Base-by-base conservation (phyloP, 2,888 invertebrate species). In the Nemoura dubitans region DNA sequence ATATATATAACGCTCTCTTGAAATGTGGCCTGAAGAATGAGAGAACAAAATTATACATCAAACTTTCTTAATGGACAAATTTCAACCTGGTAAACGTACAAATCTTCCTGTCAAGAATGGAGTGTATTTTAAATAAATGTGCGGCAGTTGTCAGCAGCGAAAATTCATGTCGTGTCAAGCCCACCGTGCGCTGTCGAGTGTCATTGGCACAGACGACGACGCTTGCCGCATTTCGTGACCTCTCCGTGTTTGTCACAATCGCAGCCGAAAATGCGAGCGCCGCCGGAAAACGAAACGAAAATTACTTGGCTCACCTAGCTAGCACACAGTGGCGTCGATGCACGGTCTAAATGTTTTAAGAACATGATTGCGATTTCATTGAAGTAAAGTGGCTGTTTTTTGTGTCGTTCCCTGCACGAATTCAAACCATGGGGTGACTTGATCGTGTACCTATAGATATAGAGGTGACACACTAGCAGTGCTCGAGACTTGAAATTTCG, bases 161-260 rank as follows among this genome's bases (percentile, higher is more conserved):
- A 30, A 36, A n/a, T 83, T 26, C 36, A 27, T 76, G 84, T 28
- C 84, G 27, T 86, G 28, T 16, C 86, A 43, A 82, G 43, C 59
- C 21, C 26, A 36, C 10, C 36, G 36, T 10, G 36, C 59, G 86
- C 29, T 28, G 80, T 80, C 86, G 81, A 86, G 86, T 86, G 86
- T 86, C 86, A 86, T 85, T 86, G 86, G 78, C 86, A 80, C 83
- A n/a, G 43, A 77, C 86, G 84, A 78, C 78, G 29, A 42, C 25
- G 76, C 7, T 42, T 86, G 83, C 76, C 86, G 86, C n/a, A 27
- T 36, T 59, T 43, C 85, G 86, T 85, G 84, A 85, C 86, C 86
- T 43, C 84, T 80, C 36, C 86, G 86, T 85, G 86, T 86, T 84
- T 78, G 78, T 78, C 78, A 78, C 86, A 25, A 85, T 80, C 84